phyloP scores from a whole-genome alignment of 2,113 vertebrate genomes.

The Parus major region DNA sequence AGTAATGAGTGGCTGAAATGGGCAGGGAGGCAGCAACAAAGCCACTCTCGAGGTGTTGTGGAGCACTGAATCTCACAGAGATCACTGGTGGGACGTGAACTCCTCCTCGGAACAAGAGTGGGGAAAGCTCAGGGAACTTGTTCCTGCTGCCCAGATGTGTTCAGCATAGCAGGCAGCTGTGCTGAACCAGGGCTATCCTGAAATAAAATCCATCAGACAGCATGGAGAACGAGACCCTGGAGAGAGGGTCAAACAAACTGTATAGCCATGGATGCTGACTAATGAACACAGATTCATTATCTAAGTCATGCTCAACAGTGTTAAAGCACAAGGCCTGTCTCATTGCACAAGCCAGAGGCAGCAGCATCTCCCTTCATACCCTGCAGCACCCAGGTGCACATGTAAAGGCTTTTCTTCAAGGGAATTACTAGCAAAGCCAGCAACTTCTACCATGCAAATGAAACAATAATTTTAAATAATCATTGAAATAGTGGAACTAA shows the following conservation, averaged over 20 bases:
- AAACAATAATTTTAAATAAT: background rate
- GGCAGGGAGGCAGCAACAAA: background rate
- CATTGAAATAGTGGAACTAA: background rate
- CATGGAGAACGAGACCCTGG: background rate
- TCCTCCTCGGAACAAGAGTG: background rate
- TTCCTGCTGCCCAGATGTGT: background rate
- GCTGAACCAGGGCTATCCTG: background rate
- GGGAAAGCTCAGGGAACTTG: background rate
- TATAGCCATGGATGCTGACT: background rate
- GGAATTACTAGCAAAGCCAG: background rate
- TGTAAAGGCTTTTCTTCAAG: background rate
- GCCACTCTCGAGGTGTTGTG: background rate
- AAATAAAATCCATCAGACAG: background rate
- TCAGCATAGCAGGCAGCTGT: background rate
- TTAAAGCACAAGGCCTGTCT: background rate
- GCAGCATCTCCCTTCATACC: background rate
- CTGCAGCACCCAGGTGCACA: fast-evolving
- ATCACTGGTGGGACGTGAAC: background rate
- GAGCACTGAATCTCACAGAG: background rate
- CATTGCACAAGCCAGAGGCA: background rate
- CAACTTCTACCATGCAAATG: background rate
- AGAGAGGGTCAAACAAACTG: background rate
- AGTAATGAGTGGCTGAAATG: background rate
- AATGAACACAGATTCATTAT: background rate
- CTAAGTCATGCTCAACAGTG: background rate